Base-by-base conservation (phyloP, 2,888 invertebrate genomes). In the Drosophila longiperda region DNA sequence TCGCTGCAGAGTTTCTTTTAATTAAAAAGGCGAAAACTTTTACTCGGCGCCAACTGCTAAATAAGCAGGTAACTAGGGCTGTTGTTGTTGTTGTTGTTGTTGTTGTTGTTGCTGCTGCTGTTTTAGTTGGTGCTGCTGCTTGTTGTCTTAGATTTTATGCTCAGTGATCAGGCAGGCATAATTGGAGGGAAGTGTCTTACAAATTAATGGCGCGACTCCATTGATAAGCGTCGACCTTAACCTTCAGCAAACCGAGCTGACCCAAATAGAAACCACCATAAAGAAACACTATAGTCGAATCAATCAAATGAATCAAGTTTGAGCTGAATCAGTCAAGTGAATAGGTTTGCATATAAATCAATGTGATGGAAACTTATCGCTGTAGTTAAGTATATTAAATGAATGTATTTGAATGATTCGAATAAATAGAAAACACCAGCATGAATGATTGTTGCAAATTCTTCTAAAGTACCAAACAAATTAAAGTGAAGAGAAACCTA, bases 11-110 rank as follows among this genome's bases (percentile, higher is more conserved):
- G 85, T 85, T 85, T 86, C 86, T 90, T 90, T 89, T 89, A 87
- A 87, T 87, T 87, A 87, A 87, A 90, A 87, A 80, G 86, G 82
- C 83, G 85, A 83, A 83, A 83, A 85, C 85, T 85, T 85, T 82
- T 84, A 82, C 86, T 80, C 80, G 82, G 55, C 87, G 81, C 78
- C 88, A 82, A 75, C 78, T 62, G 67, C 73, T 66, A 76, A 78
- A 70, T 79, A 86, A 81, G 74, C 82, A 77, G 79, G 79, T 89
- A 90, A 87, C 83, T 87, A 90, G 87, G 90, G 89, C 90, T 82
- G 53, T 38, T 60, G 49, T 26, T 53, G 34, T 29, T 53, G 52
- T 20, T 58, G 34, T 2, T 53, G 36, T 58, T 72, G 78, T 62
- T 75, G 36, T 69, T 83, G 86, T 3, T 45, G 45, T 2, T 48